Conservation (phyloP, 2,888 invertebrate genomes). For the Masnerella sp. region DNA sequence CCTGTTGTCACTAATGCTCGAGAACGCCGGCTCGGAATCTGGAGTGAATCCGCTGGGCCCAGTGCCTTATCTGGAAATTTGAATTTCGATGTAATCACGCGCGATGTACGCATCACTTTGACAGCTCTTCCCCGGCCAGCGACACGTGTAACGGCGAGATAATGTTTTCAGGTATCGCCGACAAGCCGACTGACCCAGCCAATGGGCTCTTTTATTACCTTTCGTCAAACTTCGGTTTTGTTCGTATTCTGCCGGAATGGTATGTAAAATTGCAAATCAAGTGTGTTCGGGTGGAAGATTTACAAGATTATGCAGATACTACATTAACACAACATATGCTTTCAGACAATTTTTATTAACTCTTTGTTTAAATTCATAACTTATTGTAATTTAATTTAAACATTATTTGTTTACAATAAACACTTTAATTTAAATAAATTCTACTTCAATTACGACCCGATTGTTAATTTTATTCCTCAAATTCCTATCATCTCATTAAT, state of each 20-base stretch:
- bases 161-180: slow-evolving; percentile 32
- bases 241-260: not conserved
- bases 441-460: no score
- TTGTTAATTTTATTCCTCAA: no score
- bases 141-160: slow-evolving; percentile 66
- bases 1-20: slow-evolving; percentile 48
- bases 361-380: no score
- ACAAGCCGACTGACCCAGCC: slow-evolving; percentile 1
- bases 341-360: no score
- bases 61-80: slow-evolving; percentile 56
- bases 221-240: slow-evolving; percentile 4
- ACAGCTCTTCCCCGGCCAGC: slow-evolving; percentile 51
- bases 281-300: no score
- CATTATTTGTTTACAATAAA: no score
- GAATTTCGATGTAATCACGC: slow-evolving; percentile 55
- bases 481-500: no score
- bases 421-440: no score
- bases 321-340: no score
- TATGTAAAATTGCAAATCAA: no score
- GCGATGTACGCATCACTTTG: slow-evolving; percentile 44
- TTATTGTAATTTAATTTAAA: no score
- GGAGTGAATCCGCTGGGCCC: slow-evolving; percentile 34
- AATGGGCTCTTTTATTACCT: slow-evolving; percentile 10
- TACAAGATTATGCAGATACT: no score
- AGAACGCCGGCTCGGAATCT: slow-evolving; percentile 38